Percentiles rank a stretch among this genome's conserved stretches.
Conservation (phyloP, 2,888 invertebrate genomes). For the Lordiphosa andalusiaca region DNA sequence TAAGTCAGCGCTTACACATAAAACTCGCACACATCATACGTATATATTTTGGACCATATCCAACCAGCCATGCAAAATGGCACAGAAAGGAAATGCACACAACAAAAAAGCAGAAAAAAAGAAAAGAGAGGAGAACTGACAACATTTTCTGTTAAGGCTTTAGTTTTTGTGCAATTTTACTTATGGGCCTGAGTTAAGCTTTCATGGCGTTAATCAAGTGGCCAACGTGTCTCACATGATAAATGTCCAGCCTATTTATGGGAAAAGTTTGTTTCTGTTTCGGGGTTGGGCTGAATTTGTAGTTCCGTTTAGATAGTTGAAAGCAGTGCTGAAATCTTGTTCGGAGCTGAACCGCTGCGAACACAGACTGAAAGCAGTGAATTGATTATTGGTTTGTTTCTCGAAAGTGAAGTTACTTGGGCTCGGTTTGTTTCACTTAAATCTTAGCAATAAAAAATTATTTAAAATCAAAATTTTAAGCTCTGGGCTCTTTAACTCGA, state of each 20-base stretch:
- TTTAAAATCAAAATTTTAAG: too few species aligned
- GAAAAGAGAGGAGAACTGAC: constrained; percentile 18
- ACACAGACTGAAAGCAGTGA: too few species aligned
- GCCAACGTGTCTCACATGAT: constrained; percentile 56
- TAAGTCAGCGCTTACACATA: constrained; percentile 41
- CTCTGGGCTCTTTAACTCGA: too few species aligned
- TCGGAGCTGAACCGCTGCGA: too few species aligned
- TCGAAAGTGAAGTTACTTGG: too few species aligned
- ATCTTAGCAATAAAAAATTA: too few species aligned
- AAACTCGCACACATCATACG: constrained; percentile 36
- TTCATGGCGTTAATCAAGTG: constrained; percentile 68
- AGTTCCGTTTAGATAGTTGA: background rate
- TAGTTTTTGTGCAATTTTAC: constrained; percentile 40
- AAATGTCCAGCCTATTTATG: constrained; percentile 36
- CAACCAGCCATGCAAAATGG: constrained; percentile 65
- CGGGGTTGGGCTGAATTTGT: background rate
- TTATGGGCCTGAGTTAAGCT: constrained; percentile 35
- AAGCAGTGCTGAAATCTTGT: background rate
- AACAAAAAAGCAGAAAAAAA: constrained; percentile 16
- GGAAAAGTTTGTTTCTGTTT: constrained; percentile 11
- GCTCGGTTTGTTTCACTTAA: too few species aligned
- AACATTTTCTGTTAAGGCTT: constrained; percentile 14
- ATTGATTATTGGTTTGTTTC: too few species aligned
- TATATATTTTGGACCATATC: constrained; percentile 36
- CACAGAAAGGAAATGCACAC: constrained; percentile 58